Base-by-base conservation (phyloP, 2,113 vertebrate species). In the Apaloderma vittatum region DNA sequence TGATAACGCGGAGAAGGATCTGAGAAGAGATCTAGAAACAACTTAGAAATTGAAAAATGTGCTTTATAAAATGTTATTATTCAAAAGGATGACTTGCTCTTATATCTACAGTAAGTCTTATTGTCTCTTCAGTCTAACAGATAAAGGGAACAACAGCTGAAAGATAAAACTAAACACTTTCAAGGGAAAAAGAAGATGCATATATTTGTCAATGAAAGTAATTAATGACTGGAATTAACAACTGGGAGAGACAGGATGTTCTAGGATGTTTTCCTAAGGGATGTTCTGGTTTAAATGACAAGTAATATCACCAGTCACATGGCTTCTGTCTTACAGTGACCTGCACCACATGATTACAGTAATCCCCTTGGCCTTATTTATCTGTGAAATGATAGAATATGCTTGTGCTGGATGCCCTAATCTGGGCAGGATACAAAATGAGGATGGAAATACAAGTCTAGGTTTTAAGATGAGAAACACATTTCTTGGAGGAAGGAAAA, bases 271-370 rank as follows among this genome's bases (percentile, higher is more conserved):
- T 93, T 73, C 65, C 81, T 85, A 55, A 61, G 54, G 67, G 82
- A 72, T 88, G 36, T 65, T 85, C 84, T 90, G 85, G 58, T 76
- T 92, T 88, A 90, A 93, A 94, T 76, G 82, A 92, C 92, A 72
- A 89, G 55, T 32, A 84, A 45, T 79, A 77, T 83, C 63, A 57
- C 11, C 63, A 80, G 68, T 86, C 79, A 75, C 61, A 4, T 36
- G 57, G 68, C 23, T 94, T 34, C 48, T 67, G 36, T 61, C 58
- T 86, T 23, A 18, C 19, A 8, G 81, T 1, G 8, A 85, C 57
- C 37, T 55, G 74, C 32, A 57, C 40, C 72, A 61, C 82, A 40
- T 32, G 91, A 65, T 88, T 79, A 40, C 88, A 70, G 65, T 88
- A 94, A 94, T 96, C 81, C 34, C 59, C 81, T 55, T 86, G 81